Evolutionary conservation across 2,888 invertebrate genomes (phyloP).

Genomic region (Harpagoxenus sublaevis): DNA sequence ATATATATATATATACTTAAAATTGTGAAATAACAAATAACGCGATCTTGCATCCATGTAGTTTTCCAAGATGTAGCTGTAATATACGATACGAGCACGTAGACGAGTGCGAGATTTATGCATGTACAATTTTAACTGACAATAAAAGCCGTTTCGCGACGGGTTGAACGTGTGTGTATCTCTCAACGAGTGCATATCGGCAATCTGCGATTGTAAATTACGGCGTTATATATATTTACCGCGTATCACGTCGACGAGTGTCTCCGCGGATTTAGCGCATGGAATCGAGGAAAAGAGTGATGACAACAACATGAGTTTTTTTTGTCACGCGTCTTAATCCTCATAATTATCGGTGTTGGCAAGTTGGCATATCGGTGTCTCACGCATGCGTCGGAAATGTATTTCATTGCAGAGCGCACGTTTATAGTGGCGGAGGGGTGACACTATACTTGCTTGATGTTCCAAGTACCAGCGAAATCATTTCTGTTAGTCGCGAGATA

Average conservation of each 20-base stretch:
- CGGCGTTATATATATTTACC: neutral
- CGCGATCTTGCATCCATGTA: constrained; percentile 1
- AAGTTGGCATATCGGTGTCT: constrained; percentile 40
- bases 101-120: constrained; percentile 6
- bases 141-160: constrained; percentile 35
- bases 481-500: constrained; percentile 21
- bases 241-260: neutral
- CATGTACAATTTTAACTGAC: constrained; percentile 33
- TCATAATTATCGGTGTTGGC: constrained; percentile 34
- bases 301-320: neutral
- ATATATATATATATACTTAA: neutral
- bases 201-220: constrained; percentile 24
- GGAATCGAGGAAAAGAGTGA: neutral
- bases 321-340: neutral
- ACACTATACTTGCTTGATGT: neutral
- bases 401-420: constrained; percentile 74
- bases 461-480: neutral
- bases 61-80: constrained; percentile 25
- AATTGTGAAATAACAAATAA: constrained; percentile 24
- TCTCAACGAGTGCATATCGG: constrained; percentile 12
- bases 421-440: constrained; percentile 12
- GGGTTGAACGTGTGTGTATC: neutral
- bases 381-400: constrained; percentile 79
- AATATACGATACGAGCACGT: constrained; percentile 26
- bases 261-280: neutral